These are phyloP conservation scores for Ageneiosus marmoratus DNA, from an alignment of 2,113 vertebrate genomes.

Conservation along the genomic window DNA sequence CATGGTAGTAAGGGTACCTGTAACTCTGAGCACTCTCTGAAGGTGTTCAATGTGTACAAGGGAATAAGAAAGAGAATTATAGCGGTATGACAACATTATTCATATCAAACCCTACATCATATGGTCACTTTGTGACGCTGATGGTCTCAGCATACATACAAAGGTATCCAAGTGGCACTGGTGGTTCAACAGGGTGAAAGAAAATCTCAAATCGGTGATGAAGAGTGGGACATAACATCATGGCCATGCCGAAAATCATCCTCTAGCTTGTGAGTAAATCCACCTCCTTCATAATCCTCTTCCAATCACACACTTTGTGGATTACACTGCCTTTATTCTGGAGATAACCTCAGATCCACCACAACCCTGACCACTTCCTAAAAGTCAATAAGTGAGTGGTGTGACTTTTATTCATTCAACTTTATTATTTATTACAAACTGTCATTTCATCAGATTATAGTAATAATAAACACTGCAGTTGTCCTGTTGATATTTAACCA, in stretches of 20 bases:
- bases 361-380: background rate
- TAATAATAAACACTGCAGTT: no score
- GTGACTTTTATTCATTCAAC: no score
- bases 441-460: background rate
- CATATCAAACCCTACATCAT: background rate
- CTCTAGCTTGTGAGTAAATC: slow-evolving; percentile 66
- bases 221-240: slow-evolving; percentile 58
- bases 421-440: no score
- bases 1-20: background rate
- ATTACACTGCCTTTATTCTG: slow-evolving; percentile 67
- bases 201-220: background rate
- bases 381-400: no score
- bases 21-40: background rate
- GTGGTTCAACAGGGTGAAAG: background rate
- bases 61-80: background rate
- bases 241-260: slow-evolving; percentile 58
- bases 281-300: slow-evolving; percentile 67
- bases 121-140: background rate
- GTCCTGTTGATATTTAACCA: background rate
- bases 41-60: background rate
- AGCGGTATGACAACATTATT: background rate
- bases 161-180: background rate
- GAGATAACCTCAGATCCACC: no score
- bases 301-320: slow-evolving; percentile 75
- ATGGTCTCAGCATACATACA: background rate